Percentiles rank a stretch among this genome's conserved stretches.
Conservation (phyloP, 2,888 invertebrate species). For the Rotaria socialis region DNA sequence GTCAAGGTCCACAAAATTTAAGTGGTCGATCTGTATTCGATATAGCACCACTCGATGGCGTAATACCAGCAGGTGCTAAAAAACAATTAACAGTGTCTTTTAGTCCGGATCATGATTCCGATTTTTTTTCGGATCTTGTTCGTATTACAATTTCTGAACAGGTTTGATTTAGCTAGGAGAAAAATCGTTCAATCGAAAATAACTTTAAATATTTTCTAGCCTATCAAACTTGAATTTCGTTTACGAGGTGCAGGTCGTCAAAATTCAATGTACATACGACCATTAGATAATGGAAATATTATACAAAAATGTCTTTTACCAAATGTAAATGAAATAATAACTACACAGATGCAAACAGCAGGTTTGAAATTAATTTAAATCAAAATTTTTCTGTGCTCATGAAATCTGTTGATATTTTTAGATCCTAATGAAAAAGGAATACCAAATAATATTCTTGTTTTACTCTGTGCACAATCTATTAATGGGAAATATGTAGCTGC, state of each 20-base stretch:
- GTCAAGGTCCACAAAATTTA: slow-evolving; percentile 56
- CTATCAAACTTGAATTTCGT: slow-evolving; percentile 30
- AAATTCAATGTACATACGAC: not conserved
- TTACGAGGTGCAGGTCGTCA: slow-evolving; percentile 5
- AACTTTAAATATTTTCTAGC: not conserved
- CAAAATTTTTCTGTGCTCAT: not conserved
- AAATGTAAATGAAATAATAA: not conserved
- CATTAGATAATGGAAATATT: slow-evolving; percentile 14
- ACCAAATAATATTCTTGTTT: slow-evolving; percentile 7
- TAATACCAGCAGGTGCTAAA: slow-evolving; percentile 53
- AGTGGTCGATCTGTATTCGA: slow-evolving; percentile 59
- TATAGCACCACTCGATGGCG: slow-evolving; percentile 55
- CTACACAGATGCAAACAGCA: not conserved
- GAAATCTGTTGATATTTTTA: not conserved
- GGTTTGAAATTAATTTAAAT: not conserved
- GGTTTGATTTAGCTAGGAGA: slow-evolving; percentile 48
- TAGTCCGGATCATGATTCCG: slow-evolving; percentile 58
- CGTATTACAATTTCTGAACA: slow-evolving; percentile 56
- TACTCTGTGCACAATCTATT: not conserved
- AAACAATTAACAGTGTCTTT: slow-evolving; percentile 56
- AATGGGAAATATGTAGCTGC: slow-evolving; percentile 52
- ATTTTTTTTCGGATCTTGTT: slow-evolving; percentile 56
- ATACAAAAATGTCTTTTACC: slow-evolving; percentile 21
- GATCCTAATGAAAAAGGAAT: slow-evolving; percentile 30
- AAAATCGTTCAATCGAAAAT: no score